Evolutionary conservation across 1,140 invertebrate species (phyloP).

Genomic region (Belonocnema kinseyi): DNA sequence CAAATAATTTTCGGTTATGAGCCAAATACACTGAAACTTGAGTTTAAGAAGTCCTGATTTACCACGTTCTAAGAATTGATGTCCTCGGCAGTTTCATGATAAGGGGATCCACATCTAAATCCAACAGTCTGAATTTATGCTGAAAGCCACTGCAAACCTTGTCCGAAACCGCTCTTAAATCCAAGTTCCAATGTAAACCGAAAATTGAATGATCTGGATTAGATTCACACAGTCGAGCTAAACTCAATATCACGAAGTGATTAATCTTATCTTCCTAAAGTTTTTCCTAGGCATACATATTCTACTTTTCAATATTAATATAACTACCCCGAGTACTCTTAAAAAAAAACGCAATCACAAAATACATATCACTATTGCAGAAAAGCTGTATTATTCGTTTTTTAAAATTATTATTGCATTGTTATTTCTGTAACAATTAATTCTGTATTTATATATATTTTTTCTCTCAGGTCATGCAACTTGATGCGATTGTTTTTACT

Average conservation of each 20-base stretch:
- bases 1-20: not conserved
- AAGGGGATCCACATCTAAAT: not conserved
- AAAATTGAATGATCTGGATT: not conserved
- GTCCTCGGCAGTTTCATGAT: too few species aligned
- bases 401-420: not conserved
- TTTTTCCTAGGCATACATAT: slow-evolving; percentile 34
- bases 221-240: not conserved
- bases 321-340: slow-evolving; percentile 40
- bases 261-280: slow-evolving; percentile 37
- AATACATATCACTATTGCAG: slow-evolving; percentile 60
- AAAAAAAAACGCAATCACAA: slow-evolving; percentile 61
- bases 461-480: slow-evolving; percentile 22
- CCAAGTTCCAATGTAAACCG: slow-evolving; percentile 19
- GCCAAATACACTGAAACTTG: slow-evolving; percentile 26
- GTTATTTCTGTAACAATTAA: slow-evolving; percentile 37
- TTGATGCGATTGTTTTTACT: slow-evolving; percentile 9
- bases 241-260: slow-evolving; percentile 41
- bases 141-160: too few species aligned
- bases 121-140: slow-evolving; percentile 12
- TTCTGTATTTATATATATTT: slow-evolving; percentile 36
- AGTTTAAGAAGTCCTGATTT: too few species aligned
- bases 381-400: slow-evolving; percentile 45
- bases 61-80: too few species aligned
- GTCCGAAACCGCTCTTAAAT: too few species aligned
- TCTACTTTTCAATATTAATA: slow-evolving; percentile 35